Percentiles rank a stretch among this genome's conserved stretches.
Conservation (phyloP, 2,797 vertebrate genomes). For the Lindbergichthys nudifrons region DNA sequence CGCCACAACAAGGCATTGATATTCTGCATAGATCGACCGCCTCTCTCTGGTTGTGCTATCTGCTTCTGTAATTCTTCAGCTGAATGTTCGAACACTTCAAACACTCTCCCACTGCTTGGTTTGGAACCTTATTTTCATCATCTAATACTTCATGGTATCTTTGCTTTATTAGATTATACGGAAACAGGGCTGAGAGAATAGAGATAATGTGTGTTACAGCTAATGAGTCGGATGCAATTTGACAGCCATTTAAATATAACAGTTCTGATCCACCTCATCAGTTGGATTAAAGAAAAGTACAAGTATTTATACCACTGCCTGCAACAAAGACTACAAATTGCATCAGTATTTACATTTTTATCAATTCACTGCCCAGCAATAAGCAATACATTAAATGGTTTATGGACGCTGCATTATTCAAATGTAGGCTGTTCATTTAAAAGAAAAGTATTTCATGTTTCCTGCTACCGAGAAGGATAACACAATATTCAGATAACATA, state of each 20-base stretch:
- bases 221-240: constrained; percentile 58
- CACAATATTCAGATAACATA: neutral
- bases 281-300: constrained; percentile 22
- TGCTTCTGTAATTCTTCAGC: constrained; percentile 5
- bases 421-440: neutral
- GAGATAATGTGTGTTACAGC: constrained; percentile 41
- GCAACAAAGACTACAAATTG: constrained; percentile 5
- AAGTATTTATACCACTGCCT: constrained; percentile 22
- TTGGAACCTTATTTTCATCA: constrained; percentile 47
- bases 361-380: neutral
- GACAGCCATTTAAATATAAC: constrained; percentile 45
- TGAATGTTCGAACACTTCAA: constrained; percentile 22
- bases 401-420: constrained; percentile 2
- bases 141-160: constrained; percentile 52
- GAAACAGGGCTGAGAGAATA: constrained; percentile 63
- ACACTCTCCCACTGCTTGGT: constrained; percentile 14
- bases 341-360: constrained; percentile 11
- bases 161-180: constrained; percentile 52
- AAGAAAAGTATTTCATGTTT: too few relatives aligned
- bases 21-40: constrained; percentile 38
- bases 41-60: constrained; percentile 11
- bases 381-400: neutral
- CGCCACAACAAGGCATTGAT: constrained; percentile 46
- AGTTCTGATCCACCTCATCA: constrained; percentile 28
- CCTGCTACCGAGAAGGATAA: neutral